These are phyloP conservation scores for Dichetophora obliterata DNA, from an alignment of 2,888 invertebrate species.

Conservation along the genomic window DNA sequence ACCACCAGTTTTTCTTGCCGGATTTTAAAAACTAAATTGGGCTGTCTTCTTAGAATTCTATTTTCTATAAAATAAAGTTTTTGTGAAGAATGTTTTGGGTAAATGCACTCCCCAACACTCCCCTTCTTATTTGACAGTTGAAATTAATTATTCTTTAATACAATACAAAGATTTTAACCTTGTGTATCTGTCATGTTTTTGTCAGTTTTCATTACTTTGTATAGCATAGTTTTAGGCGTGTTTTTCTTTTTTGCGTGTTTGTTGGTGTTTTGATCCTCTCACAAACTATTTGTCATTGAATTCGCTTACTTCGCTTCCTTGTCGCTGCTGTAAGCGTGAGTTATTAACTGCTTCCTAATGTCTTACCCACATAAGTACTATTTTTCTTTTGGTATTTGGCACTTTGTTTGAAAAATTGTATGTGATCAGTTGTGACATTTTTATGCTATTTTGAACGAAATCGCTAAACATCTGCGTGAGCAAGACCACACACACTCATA, in stretches of 20 bases:
- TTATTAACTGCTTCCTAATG: too few species aligned
- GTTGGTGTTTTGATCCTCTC: background rate
- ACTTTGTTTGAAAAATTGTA: background rate
- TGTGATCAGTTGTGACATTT: background rate
- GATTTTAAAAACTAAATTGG: too few species aligned
- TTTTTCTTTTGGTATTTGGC: background rate
- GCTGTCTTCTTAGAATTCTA: too few species aligned
- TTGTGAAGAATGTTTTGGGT: too few species aligned
- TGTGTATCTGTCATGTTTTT: conserved; percentile 6
- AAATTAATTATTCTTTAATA: conserved; percentile 6
- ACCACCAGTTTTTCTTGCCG: too few species aligned
- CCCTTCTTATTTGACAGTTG: background rate
- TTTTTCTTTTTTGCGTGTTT: background rate
- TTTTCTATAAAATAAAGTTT: too few species aligned
- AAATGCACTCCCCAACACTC: too few species aligned
- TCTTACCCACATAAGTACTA: too few species aligned
- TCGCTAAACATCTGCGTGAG: background rate
- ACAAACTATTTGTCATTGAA: too few species aligned
- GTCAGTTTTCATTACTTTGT: background rate
- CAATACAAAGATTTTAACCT: conserved; percentile 3
- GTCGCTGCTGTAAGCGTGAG: too few species aligned
- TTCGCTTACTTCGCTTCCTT: too few species aligned
- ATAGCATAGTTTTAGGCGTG: background rate
- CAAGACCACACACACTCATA: too few species aligned
- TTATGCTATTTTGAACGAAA: background rate